Evolutionary conservation across 2,888 invertebrate genomes (phyloP).

Genomic region (Pandemis cinnamomeana): DNA sequence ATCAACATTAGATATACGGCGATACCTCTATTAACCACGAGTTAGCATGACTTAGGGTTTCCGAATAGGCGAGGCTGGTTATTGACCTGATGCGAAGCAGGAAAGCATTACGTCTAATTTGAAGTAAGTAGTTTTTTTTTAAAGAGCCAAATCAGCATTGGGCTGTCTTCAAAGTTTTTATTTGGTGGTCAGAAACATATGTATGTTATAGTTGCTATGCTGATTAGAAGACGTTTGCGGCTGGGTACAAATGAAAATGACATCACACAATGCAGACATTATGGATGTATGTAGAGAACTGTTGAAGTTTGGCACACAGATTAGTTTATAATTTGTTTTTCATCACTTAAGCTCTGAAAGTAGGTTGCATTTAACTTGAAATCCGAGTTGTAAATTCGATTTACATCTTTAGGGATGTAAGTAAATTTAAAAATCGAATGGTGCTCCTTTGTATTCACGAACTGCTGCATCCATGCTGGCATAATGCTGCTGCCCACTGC

Average conservation of each 20-base stretch:
- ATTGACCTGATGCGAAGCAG: conserved; percentile 24
- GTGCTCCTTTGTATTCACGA: too few species aligned
- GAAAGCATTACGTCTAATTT: conserved; percentile 32
- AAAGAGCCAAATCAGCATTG: conserved; percentile 5
- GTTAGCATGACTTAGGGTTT: conserved; percentile 32
- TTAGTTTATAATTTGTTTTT: too few species aligned
- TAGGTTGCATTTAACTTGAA: too few species aligned
- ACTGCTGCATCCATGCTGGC: too few species aligned
- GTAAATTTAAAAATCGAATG: too few species aligned
- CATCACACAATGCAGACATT: not conserved
- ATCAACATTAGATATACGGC: conserved; percentile 21
- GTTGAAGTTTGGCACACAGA: too few species aligned
- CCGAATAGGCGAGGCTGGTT: conserved; percentile 15
- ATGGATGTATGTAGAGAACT: too few species aligned
- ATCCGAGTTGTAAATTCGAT: too few species aligned
- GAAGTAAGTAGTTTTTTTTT: conserved; percentile 23
- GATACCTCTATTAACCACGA: conserved; percentile 22
- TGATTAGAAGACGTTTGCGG: not conserved
- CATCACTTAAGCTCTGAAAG: too few species aligned
- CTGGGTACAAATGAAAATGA: not conserved
- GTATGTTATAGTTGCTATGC: not conserved
- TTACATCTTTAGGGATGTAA: too few species aligned
- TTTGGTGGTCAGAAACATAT: not conserved
- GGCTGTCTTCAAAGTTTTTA: conserved; percentile 1
- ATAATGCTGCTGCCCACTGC: too few species aligned